These are phyloP conservation scores for Nyleta sp. DNA, from an alignment of 2,888 invertebrate genomes.

Conservation along the genomic window DNA sequence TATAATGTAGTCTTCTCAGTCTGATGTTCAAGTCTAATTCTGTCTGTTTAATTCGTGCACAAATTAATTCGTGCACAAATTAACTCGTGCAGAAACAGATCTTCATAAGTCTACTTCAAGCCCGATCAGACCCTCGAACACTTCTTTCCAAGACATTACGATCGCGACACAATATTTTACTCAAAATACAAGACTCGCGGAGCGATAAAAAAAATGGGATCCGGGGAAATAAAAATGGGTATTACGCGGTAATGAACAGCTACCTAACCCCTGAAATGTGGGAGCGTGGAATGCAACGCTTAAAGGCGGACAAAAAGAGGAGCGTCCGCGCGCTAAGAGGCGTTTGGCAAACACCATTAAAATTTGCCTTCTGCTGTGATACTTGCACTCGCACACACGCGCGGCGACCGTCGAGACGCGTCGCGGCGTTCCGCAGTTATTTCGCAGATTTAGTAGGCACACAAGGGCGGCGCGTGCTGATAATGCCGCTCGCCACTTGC, in stretches of 20 bases:
- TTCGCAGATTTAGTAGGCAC: slow-evolving; percentile 80
- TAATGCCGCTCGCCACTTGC: slow-evolving; percentile 74
- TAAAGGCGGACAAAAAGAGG: slow-evolving; percentile 32
- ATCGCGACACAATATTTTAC: no score
- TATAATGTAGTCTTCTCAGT: no score
- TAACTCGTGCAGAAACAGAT: no score
- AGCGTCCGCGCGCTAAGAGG: slow-evolving; percentile 44
- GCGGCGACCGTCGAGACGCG: slow-evolving; percentile 30
- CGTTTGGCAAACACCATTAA: slow-evolving; percentile 73
- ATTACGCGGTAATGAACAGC: slow-evolving; percentile 25
- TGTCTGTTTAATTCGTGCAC: no score
- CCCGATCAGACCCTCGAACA: no score
- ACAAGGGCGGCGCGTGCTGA: slow-evolving; percentile 81
- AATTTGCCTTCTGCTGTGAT: slow-evolving; percentile 67
- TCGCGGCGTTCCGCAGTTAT: slow-evolving; percentile 72
- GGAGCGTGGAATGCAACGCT: slow-evolving; percentile 27
- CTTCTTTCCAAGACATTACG: no score
- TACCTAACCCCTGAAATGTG: slow-evolving; percentile 20
- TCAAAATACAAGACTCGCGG: background rate
- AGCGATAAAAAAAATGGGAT: slow-evolving; percentile 1
- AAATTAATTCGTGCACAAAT: no score
- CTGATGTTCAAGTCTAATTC: no score
- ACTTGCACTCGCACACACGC: slow-evolving; percentile 28
- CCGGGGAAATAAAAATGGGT: slow-evolving; percentile 3
- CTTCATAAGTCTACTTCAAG: no score